A percentile compares a stretch with the other conserved stretches of the same genome.
Evolutionary conservation across 2,113 vertebrate genomes (phyloP).

Genomic region (Pholis gunnellus): DNA sequence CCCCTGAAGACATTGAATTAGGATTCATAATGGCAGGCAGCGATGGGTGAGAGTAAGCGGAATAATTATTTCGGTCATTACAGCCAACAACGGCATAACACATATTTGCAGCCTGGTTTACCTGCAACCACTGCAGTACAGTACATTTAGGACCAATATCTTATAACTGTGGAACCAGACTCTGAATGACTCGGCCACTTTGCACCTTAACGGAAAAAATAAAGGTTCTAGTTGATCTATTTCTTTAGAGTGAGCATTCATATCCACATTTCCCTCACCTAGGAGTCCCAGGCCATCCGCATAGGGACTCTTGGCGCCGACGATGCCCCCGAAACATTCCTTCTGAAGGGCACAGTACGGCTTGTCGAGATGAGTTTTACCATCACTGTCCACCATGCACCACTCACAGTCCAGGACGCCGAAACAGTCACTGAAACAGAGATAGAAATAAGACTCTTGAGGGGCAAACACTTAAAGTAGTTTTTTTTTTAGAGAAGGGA

Average conservation of each 20-base stretch:
- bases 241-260: neutral
- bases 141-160: neutral
- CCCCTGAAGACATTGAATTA: neutral
- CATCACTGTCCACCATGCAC: constrained; percentile 98
- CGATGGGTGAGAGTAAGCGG: neutral
- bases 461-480: neutral
- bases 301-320: constrained; percentile 97
- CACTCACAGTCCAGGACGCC: constrained; percentile 98
- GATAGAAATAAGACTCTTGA: neutral
- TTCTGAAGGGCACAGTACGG: constrained; percentile 98
- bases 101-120: neutral
- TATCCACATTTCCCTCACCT: constrained; percentile 81
- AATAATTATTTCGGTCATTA: neutral
- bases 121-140: too few relatives aligned
- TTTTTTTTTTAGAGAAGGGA: neutral
- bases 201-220: neutral
- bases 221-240: neutral
- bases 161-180: neutral
- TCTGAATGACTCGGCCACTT: neutral
- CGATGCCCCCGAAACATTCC: constrained; percentile 97
- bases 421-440: constrained; percentile 90
- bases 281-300: constrained; percentile 91
- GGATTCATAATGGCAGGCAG: neutral
- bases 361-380: constrained; percentile 95
- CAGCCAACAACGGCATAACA: neutral